These are phyloP conservation scores for Caranx melampygus DNA, from an alignment of 2,113 vertebrate genomes.

Conservation along the genomic window DNA sequence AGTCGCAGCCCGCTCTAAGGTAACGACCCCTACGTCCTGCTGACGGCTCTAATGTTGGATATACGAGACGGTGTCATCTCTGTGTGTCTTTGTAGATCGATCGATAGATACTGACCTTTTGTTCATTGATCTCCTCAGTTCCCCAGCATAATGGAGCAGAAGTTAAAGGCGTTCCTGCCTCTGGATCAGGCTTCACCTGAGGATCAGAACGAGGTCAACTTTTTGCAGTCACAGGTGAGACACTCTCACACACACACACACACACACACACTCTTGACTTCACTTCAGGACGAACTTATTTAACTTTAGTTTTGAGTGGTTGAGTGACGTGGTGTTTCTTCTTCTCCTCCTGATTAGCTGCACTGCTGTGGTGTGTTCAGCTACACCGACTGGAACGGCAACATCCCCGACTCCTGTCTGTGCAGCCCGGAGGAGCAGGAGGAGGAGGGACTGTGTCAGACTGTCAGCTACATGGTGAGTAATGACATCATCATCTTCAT, in stretches of 20 bases:
- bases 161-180: not conserved
- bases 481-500: not conserved
- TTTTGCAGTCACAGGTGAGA: conserved; percentile 29
- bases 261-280: not conserved
- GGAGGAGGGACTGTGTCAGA: conserved; percentile 20
- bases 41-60: too few relatives aligned
- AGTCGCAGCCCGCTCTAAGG: not conserved
- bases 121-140: too few relatives aligned
- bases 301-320: too few relatives aligned
- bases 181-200: not conserved
- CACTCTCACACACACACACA: conserved; percentile 1
- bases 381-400: conserved; percentile 49
- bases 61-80: too few relatives aligned
- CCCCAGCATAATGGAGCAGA: not conserved
- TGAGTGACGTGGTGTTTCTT: not conserved
- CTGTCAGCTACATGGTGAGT: not conserved
- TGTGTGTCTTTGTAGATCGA: too few relatives aligned
- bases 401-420: conserved; percentile 43
- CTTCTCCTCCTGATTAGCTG: conserved; percentile 45
- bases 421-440: not conserved
- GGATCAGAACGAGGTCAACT: fast-evolving
- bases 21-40: not conserved
- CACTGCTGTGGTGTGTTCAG: conserved; percentile 74
- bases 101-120: too few relatives aligned
- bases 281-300: too few relatives aligned